These are phyloP conservation scores for Ryuthela nishihirai DNA, from an alignment of 2,888 invertebrate genomes.

Conservation along the genomic window DNA sequence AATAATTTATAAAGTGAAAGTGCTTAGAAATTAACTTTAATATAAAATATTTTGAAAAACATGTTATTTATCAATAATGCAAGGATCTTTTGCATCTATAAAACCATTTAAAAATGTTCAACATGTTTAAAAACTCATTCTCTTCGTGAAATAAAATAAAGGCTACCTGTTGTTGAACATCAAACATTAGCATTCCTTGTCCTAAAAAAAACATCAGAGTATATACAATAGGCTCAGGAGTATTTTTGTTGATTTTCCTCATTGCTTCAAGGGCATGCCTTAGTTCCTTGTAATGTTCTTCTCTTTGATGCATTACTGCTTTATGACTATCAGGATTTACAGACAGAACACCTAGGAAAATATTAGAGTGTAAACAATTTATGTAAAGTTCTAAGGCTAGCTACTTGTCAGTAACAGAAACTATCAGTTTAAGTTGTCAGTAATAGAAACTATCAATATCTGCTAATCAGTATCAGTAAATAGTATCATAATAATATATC, in stretches of 20 bases:
- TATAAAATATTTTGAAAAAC: neutral
- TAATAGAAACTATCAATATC: too few species aligned
- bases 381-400: too few species aligned
- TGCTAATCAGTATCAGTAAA: too few species aligned
- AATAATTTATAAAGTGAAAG: too few species aligned
- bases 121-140: too few species aligned
- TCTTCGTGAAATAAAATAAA: slow-evolving; percentile 6
- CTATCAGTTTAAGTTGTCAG: too few species aligned
- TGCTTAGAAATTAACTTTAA: too few species aligned
- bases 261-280: slow-evolving; percentile 65
- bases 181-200: slow-evolving; percentile 61
- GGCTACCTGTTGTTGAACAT: slow-evolving; percentile 55
- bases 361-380: slow-evolving; percentile 3
- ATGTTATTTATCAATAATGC: too few species aligned
- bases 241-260: slow-evolving; percentile 61
- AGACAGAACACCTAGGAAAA: slow-evolving; percentile 66
- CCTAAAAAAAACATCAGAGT: slow-evolving; percentile 78
- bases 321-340: slow-evolving; percentile 69
- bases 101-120: too few species aligned
- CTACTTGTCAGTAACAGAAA: too few species aligned
- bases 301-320: slow-evolving; percentile 69
- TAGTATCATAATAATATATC: too few species aligned
- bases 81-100: neutral
- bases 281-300: slow-evolving; percentile 68
- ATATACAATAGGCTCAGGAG: slow-evolving; percentile 65